Base-by-base conservation (phyloP, 2,888 invertebrate species). In the Mythimna pallens region DNA sequence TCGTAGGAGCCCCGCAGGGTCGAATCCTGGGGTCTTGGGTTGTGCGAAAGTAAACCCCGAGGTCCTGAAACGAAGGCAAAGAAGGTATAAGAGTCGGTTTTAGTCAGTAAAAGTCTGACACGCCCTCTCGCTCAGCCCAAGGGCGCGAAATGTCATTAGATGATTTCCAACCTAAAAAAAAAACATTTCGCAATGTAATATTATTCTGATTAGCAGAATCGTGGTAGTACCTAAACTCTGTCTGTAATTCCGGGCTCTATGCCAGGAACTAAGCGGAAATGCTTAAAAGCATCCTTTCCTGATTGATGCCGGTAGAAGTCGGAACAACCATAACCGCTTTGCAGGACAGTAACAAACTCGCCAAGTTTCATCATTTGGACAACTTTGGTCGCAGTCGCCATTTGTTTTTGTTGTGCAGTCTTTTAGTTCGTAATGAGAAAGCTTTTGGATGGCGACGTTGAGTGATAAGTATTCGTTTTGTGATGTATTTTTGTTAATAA, bases 331-430 rank as follows among this genome's bases (percentile, higher is more conserved):
- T 82, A 84, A 82, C 76, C 73, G 76, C 64, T 81, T 69, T 12
- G 81, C 70, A 74, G 84, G 86, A 85, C 84, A 80, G 77, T 84
- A 70, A 80, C 84, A 85, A 84, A 85, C 83, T 80, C 73, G 14
- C 25, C 61, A 77, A 83, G 77, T 84, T 83, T 66, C 71, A 62
- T 85, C 83, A 85, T 84, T 82, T 62, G 64, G 40, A 72, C 83
- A 80, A 82, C 58, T 80, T 83, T 30, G 58, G 47, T 65, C 57
- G 71, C 57, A 14, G 43, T 43, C 36, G 43, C 57, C 67, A 70
- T 80, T 80, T 84, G 64, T 78, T 80, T 81, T 83, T 74, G 70
- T 72, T 66, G 70, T 83, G 62, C 62, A 65, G 68, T 70, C 58
- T 64, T 70, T 69, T 20, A 40, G 36, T 73, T 54, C 14, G 20